phyloP scores from a whole-genome alignment of 2,113 vertebrate species.

The Syngnathus scovelli region DNA sequence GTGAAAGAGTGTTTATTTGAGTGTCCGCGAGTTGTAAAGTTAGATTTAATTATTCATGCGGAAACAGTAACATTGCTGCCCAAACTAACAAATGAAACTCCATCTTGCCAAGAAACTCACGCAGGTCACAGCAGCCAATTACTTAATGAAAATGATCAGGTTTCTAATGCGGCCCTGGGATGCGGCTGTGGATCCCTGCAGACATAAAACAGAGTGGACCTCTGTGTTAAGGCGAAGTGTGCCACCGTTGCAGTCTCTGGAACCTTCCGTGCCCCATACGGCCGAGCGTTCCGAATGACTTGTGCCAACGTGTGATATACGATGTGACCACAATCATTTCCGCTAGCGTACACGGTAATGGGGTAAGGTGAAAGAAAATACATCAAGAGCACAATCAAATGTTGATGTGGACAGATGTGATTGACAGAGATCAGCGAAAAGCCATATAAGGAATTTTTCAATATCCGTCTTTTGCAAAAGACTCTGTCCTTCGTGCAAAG shows the following conservation, averaged over 20 bases:
- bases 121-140: conserved; percentile 66
- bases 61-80: conserved; percentile 63
- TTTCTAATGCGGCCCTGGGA: conserved; percentile 55
- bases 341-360: neutral
- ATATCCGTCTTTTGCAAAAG: too few relatives aligned
- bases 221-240: conserved; percentile 39
- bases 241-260: conserved; percentile 52
- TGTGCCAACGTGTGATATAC: conserved; percentile 60
- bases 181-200: conserved; percentile 37
- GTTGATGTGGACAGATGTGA: neutral
- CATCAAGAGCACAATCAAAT: neutral
- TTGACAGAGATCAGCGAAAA: neutral
- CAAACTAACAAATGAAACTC: conserved; percentile 68
- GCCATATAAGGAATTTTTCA: too few relatives aligned
- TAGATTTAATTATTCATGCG: conserved; percentile 67
- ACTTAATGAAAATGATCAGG: conserved; percentile 72
- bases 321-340: conserved; percentile 35
- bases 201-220: conserved; percentile 52
- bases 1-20: conserved; percentile 40
- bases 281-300: conserved; percentile 62
- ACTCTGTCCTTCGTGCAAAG: too few relatives aligned
- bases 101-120: conserved; percentile 61
- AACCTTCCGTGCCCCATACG: conserved; percentile 49
- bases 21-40: conserved; percentile 56
- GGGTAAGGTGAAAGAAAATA: neutral